Base-by-base conservation (phyloP, 2,113 vertebrate genomes). In the Hemibagrus wyckioides region DNA sequence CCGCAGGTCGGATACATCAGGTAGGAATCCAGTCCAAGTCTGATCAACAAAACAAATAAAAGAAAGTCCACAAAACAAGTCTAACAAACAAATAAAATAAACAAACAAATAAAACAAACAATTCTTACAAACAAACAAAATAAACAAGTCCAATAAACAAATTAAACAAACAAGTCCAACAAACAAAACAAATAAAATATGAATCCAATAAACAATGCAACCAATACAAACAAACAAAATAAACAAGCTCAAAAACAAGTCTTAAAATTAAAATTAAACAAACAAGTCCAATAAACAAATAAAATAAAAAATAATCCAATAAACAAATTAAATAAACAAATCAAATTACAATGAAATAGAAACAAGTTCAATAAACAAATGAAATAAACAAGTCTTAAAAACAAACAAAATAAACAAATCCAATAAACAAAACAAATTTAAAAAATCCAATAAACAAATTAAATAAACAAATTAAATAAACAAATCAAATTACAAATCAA, bases 1-100 rank as follows among this genome's bases (percentile, higher is more conserved):
- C 97, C 97, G 63, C 97, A 97, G 89, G 94, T 97, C 13, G 97
- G 97, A 89, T 97, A 97, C 73, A 97, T 97, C 93, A 96, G 97
- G 96, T 92, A 75, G 59, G 63, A 44, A 17, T n/a, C 67, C 4
- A 69, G 33, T 36, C 33, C 30, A 15, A 65, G 61, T 59, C 23
- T 8, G 25, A 1, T 56, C 19, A 19, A 21, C 14, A 0, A 30
- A 30, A 17, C 63, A 33, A 33, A n/a, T 61, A 1, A 61, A 7
- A 59, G 25, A 25, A 67, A 30, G 0, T 25, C 6, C 1, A 59
- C 3, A 1, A 61, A 28, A 28, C 23, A 28, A n/a, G 10, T 13
- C 9, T 9, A 61, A 1, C 25, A 8, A n/a, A 30, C 13, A 33
- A 67, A 65, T 11, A 0, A 65, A 65, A 15, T 5, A 67, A 63